Evolutionary conservation across 2,113 vertebrate species (phyloP).

Genomic region (Loxodonta africana): DNA sequence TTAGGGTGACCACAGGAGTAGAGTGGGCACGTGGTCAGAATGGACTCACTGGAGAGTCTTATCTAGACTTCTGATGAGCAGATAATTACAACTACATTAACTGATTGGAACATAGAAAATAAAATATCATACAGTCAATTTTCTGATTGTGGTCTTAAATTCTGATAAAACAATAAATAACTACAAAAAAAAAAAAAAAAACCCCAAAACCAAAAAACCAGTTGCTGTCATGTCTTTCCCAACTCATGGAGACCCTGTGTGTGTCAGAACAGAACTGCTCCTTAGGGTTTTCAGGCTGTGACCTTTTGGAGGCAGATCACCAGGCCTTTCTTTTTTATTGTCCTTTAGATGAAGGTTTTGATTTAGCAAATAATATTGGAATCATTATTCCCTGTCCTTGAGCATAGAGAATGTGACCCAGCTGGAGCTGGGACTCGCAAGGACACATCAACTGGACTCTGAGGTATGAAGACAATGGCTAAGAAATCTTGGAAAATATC

Average conservation of each 20-base stretch:
- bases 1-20: neutral
- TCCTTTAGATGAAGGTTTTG: too few relatives aligned
- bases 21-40: neutral
- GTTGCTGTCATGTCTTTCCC: neutral
- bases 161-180: neutral
- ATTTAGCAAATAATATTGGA: too few relatives aligned
- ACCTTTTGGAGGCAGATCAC: neutral
- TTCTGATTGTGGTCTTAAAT: slow-evolving; percentile 58
- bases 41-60: neutral
- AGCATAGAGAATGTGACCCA: too few relatives aligned
- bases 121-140: neutral
- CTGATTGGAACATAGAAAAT: slow-evolving; percentile 13
- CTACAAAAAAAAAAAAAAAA: neutral
- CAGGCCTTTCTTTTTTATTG: neutral
- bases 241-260: neutral
- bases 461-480: too few relatives aligned
- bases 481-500: too few relatives aligned
- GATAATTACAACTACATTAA: neutral
- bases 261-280: neutral
- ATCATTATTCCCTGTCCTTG: too few relatives aligned
- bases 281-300: neutral
- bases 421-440: too few relatives aligned
- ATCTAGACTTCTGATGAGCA: neutral
- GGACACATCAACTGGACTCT: too few relatives aligned
- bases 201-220: neutral